Evolutionary conservation across 2,797 vertebrate species (phyloP).

Genomic region (Argyrosomus regius): DNA sequence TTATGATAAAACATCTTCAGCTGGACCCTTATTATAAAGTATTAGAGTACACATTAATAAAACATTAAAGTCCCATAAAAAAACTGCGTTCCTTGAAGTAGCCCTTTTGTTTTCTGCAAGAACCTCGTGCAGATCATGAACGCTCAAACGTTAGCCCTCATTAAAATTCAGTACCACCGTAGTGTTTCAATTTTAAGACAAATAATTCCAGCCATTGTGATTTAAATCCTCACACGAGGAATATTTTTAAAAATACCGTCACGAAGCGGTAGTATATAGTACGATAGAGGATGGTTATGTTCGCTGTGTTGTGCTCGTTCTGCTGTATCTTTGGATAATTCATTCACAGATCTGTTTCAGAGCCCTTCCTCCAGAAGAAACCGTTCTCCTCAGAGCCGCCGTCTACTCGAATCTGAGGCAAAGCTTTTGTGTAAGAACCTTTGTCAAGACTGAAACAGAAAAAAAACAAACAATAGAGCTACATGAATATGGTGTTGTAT

Average conservation of each 20-base stretch:
- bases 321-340: conserved; percentile 77
- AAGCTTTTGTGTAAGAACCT: conserved; percentile 85
- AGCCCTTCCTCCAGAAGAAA: conserved; percentile 89
- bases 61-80: conserved; percentile 42
- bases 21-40: conserved; percentile 27
- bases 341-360: conserved; percentile 90
- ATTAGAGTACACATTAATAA: conserved; percentile 36
- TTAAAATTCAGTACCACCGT: conserved; percentile 57
- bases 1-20: conserved; percentile 21
- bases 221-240: conserved; percentile 36
- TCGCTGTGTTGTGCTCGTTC: conserved; percentile 23
- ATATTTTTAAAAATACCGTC: conserved; percentile 32
- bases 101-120: conserved; percentile 46
- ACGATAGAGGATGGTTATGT: conserved; percentile 30
- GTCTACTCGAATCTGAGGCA: conserved; percentile 91
- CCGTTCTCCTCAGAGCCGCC: conserved; percentile 86
- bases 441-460: conserved; percentile 85
- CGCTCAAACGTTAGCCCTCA: not conserved
- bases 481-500: not conserved
- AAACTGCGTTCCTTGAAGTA: conserved; percentile 35
- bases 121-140: conserved; percentile 7
- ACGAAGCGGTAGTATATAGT: conserved; percentile 32
- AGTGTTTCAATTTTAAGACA: conserved; percentile 42
- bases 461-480: not conserved
- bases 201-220: conserved; percentile 51